These are phyloP conservation scores for Blastobasis adustella DNA, from an alignment of 2,888 invertebrate genomes.

Conservation along the genomic window DNA sequence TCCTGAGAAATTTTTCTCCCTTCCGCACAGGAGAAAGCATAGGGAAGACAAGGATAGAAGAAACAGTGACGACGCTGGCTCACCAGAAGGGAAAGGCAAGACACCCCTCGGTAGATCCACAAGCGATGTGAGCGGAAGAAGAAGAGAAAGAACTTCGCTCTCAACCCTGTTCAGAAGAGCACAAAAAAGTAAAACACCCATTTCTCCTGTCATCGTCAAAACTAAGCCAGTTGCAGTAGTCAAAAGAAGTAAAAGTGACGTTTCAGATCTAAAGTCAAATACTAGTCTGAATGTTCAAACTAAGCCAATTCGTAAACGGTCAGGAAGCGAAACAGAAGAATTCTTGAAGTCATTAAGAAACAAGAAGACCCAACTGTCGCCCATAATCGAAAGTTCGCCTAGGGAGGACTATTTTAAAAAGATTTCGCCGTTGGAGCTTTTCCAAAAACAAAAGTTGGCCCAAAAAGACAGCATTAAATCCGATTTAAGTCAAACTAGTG, in stretches of 20 bases:
- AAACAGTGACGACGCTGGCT: constrained; percentile 72
- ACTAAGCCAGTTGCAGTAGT: constrained; percentile 58
- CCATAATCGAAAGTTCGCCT: constrained; percentile 85
- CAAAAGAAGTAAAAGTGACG: constrained; percentile 78
- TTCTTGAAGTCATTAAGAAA: constrained; percentile 69
- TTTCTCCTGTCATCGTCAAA: constrained; percentile 62
- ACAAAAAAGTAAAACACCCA: constrained; percentile 68
- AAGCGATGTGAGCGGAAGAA: constrained; percentile 71
- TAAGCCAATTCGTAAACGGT: constrained; percentile 71
- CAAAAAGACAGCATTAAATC: constrained; percentile 40
- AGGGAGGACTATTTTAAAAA: constrained; percentile 80
- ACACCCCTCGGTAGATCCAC: constrained; percentile 69
- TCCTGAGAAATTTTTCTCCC: constrained; percentile 80
- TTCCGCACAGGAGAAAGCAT: constrained; percentile 77
- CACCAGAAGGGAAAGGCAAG: constrained; percentile 39
- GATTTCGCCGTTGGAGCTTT: constrained; percentile 53
- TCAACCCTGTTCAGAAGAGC: constrained; percentile 79
- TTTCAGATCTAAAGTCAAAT: constrained; percentile 76
- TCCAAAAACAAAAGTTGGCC: constrained; percentile 47
- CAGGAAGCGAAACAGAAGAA: constrained; percentile 77
- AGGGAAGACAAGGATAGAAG: constrained; percentile 57
- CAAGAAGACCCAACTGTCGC: constrained; percentile 82
- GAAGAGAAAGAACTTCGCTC: constrained; percentile 76
- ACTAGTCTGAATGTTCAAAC: constrained; percentile 53
- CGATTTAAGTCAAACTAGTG: constrained; percentile 32